These are phyloP conservation scores for Drosophila bocqueti DNA, from an alignment of 1,140 invertebrate genomes.

Conservation along the genomic window DNA sequence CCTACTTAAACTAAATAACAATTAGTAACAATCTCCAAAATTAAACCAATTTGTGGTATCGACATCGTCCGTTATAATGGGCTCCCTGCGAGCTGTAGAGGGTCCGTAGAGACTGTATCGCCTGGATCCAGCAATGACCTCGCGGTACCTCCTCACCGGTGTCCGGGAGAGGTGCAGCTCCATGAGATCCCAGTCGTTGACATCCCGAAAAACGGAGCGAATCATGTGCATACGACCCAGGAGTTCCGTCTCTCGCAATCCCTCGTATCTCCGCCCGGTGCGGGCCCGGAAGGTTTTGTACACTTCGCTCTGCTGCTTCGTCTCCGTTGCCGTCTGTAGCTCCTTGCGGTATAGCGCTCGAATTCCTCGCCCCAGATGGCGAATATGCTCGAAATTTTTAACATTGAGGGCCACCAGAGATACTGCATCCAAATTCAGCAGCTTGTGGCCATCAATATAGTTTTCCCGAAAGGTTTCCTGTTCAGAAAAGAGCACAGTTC, in stretches of 20 bases:
- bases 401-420: constrained; percentile 73
- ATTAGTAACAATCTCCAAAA: constrained; percentile 53
- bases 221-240: constrained; percentile 68
- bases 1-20: neutral
- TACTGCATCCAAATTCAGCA: constrained; percentile 73
- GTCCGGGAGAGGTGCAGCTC: constrained; percentile 65
- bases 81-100: constrained; percentile 61
- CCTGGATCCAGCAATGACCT: constrained; percentile 58
- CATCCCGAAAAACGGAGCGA: constrained; percentile 71
- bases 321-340: constrained; percentile 61
- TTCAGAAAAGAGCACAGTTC: neutral
- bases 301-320: constrained; percentile 62
- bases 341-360: constrained; percentile 70
- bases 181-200: constrained; percentile 71
- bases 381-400: constrained; percentile 75
- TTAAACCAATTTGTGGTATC: constrained; percentile 51
- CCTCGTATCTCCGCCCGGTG: constrained; percentile 68
- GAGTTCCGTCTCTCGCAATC: constrained; percentile 62
- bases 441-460: constrained; percentile 72
- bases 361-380: constrained; percentile 68
- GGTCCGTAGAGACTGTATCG: constrained; percentile 70
- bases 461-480: constrained; percentile 77
- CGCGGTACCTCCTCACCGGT: constrained; percentile 63
- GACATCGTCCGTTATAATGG: constrained; percentile 62
- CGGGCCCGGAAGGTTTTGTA: constrained; percentile 69